phyloP scores from a whole-genome alignment of 2,113 vertebrate genomes.

The Albula goreensis region DNA sequence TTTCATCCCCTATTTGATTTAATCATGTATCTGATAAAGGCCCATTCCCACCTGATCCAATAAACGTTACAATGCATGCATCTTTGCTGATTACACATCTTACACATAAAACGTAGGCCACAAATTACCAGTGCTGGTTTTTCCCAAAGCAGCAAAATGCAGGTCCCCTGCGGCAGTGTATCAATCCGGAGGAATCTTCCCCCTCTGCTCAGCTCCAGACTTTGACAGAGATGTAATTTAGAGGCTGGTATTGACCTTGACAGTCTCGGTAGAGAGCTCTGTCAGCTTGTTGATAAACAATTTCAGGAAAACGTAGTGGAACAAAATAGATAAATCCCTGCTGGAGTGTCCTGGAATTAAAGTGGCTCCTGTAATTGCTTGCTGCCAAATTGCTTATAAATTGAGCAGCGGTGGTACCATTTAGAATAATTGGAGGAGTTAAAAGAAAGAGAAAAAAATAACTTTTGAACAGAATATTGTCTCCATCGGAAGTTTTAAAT shows the following conservation, averaged over 20 bases:
- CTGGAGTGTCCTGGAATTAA: not conserved
- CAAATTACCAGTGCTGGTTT: not conserved
- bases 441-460: not conserved
- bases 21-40: not conserved
- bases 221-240: not conserved
- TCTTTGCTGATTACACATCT: not conserved
- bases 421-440: slow-evolving; percentile 22
- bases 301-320: not conserved
- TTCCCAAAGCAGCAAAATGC: not conserved
- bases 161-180: not conserved
- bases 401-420: not conserved
- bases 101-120: not conserved
- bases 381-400: not conserved
- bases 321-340: not conserved
- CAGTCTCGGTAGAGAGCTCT: not conserved
- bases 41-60: not conserved
- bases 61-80: not conserved
- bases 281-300: not conserved
- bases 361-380: not conserved
- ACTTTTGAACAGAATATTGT: not conserved
- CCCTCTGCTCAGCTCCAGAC: not conserved
- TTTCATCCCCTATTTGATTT: not conserved
- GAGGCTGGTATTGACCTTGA: not conserved
- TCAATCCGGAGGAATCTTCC: not conserved
- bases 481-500: not conserved